Evolutionary conservation across 2,113 vertebrate species (phyloP).

Genomic region (Panthera uncia): DNA sequence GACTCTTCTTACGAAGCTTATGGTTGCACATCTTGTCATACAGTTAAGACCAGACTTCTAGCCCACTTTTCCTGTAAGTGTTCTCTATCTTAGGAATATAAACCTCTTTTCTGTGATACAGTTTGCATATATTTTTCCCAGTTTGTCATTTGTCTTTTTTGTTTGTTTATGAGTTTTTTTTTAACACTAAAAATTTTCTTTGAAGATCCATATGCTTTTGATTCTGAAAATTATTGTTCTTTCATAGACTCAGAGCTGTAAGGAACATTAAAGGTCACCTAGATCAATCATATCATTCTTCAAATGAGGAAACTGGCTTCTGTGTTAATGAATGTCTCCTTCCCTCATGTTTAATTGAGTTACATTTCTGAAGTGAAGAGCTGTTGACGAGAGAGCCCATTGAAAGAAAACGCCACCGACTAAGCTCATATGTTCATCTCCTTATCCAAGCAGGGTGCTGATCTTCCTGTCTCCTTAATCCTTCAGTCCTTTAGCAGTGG

Average conservation of each 20-base stretch:
- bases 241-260: neutral
- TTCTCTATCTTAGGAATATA: neutral
- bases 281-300: conserved; percentile 7
- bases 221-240: neutral
- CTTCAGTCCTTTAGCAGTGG: neutral
- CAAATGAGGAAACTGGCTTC: neutral
- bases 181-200: neutral
- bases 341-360: neutral
- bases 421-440: neutral
- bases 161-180: neutral
- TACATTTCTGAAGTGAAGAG: conserved; percentile 25
- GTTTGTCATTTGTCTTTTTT: neutral
- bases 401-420: neutral
- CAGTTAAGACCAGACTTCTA: neutral
- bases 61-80: neutral
- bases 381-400: neutral
- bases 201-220: neutral
- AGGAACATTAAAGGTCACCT: neutral
- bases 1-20: neutral
- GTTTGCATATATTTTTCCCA: neutral
- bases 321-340: neutral
- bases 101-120: neutral
- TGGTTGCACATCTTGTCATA: neutral
- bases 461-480: neutral
- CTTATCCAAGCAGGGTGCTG: neutral